These are phyloP conservation scores for Cassiopea andromeda DNA, from an alignment of 30 jellyfish, hydroid and myxozoan species.

Conservation along the genomic window DNA sequence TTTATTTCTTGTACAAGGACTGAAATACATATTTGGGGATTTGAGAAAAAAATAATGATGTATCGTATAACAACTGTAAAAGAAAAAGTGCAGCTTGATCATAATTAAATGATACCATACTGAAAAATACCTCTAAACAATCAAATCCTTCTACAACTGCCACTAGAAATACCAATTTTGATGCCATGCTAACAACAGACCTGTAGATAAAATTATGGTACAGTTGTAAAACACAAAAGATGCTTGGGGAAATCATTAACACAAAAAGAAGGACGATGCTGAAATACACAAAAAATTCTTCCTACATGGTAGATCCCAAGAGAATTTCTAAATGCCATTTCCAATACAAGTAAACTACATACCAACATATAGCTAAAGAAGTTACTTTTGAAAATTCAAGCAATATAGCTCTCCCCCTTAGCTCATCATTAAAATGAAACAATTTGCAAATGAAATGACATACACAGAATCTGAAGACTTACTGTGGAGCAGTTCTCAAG, in stretches of 20 bases:
- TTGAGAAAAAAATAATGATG: neutral
- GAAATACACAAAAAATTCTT: too few relatives aligned
- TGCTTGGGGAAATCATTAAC: neutral
- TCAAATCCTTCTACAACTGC: slow-evolving; percentile 30
- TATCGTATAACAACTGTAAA: neutral
- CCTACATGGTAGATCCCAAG: too few relatives aligned
- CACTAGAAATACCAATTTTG: slow-evolving; percentile 5
- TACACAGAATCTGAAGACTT: neutral
- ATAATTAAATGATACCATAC: neutral
- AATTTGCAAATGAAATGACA: too few relatives aligned
- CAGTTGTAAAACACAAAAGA: neutral
- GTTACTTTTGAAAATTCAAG: too few relatives aligned
- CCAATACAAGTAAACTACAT: too few relatives aligned
- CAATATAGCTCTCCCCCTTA: too few relatives aligned
- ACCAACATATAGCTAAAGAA: too few relatives aligned
- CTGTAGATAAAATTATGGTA: neutral
- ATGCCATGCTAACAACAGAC: slow-evolving; percentile 11
- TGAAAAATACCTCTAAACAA: slow-evolving; percentile 22
- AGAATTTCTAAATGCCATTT: too few relatives aligned
- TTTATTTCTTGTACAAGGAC: too few relatives aligned
- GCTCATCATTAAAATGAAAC: too few relatives aligned
- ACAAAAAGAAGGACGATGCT: too few relatives aligned
- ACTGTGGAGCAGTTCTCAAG: neutral
- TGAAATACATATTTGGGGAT: neutral
- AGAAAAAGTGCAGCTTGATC: neutral